A percentile compares a stretch with the other conserved stretches of the same genome.
phyloP scores from a whole-genome alignment of 1,140 invertebrate genomes.

The Bombus haemorrhoidalis region DNA sequence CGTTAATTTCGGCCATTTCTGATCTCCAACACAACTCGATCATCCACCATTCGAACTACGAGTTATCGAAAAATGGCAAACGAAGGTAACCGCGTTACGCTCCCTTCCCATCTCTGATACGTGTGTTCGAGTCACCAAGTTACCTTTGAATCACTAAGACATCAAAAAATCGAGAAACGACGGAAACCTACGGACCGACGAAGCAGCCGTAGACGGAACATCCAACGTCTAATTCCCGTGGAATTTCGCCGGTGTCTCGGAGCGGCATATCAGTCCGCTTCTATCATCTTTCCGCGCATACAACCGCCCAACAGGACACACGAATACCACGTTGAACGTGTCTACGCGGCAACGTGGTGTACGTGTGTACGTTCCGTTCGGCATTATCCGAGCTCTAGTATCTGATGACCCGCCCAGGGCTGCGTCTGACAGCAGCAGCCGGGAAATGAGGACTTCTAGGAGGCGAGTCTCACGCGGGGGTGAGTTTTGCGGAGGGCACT shows the following conservation, averaged over 20 bases:
- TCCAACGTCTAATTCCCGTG: conserved; percentile 4
- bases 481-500: conserved; percentile 63
- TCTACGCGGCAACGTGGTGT: conserved; percentile 28
- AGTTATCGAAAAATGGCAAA: too few species aligned
- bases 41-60: too few species aligned
- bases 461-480: conserved; percentile 61
- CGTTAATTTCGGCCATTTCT: too few species aligned
- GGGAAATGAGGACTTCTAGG: conserved; percentile 79
- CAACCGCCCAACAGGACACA: not conserved
- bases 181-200: not conserved
- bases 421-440: conserved; percentile 80
- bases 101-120: too few species aligned
- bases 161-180: too few species aligned
- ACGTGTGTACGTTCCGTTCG: conserved; percentile 69
- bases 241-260: not conserved
- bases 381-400: conserved; percentile 77
- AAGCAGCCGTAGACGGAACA: not conserved
- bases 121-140: too few species aligned
- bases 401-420: conserved; percentile 82
- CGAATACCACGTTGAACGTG: not conserved
- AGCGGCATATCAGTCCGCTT: conserved; percentile 8
- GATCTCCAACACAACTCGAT: too few species aligned
- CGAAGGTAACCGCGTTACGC: too few species aligned
- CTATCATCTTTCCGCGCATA: conserved; percentile 17
- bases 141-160: too few species aligned